Conservation (phyloP, 2,888 invertebrate genomes). For the Scaptomyza parva region DNA sequence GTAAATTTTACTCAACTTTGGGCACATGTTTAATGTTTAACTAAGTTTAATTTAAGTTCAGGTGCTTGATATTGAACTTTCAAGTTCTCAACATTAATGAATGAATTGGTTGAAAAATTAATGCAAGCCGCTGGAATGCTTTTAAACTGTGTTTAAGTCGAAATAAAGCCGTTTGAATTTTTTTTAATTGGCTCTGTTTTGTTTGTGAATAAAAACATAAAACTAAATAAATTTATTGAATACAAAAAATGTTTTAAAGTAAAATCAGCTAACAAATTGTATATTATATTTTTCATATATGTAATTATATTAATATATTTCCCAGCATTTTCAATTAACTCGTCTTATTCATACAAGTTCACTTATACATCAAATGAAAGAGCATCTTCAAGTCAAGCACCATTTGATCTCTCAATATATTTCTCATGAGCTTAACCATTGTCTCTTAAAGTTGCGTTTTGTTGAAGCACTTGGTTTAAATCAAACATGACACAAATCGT, state of each 20-base stretch:
- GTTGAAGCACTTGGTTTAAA: conserved; percentile 31
- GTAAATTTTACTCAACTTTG: not conserved
- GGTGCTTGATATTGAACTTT: not conserved
- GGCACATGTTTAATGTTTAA: conserved; percentile 1
- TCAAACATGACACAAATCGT: conserved; percentile 56
- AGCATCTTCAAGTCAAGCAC: not conserved
- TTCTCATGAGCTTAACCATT: not conserved
- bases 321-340: too few relatives aligned
- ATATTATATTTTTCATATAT: too few relatives aligned
- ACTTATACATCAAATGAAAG: not conserved
- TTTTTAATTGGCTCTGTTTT: not conserved
- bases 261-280: too few relatives aligned
- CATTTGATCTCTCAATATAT: not conserved
- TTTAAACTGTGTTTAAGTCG: not conserved
- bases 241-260: too few relatives aligned
- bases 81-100: not conserved
- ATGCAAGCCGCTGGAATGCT: not conserved
- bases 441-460: conserved; percentile 24
- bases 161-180: not conserved
- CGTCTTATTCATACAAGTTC: too few relatives aligned
- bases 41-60: not conserved
- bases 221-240: too few relatives aligned
- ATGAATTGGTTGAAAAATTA: not conserved
- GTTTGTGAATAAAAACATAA: not conserved
- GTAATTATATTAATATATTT: too few relatives aligned